These are phyloP conservation scores for Ladona fulva DNA, from an alignment of 1,140 invertebrate genomes.

Conservation along the genomic window DNA sequence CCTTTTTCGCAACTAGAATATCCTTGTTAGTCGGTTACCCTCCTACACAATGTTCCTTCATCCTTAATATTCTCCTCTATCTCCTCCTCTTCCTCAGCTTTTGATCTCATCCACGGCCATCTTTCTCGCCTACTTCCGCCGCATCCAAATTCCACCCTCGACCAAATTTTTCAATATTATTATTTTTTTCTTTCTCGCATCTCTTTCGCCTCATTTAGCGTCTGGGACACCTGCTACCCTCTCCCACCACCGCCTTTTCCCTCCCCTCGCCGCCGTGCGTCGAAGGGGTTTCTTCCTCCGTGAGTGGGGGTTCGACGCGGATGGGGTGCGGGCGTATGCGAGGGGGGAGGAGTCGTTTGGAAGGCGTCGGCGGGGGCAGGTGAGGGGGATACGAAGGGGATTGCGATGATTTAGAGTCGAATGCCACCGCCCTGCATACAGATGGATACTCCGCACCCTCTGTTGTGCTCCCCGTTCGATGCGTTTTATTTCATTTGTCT, in stretches of 20 bases:
- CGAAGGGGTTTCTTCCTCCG: background rate
- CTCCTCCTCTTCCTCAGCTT: too few relatives aligned
- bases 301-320: background rate
- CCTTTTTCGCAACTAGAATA: too few relatives aligned
- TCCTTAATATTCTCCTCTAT: too few relatives aligned
- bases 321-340: background rate
- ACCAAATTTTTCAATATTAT: background rate
- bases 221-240: background rate
- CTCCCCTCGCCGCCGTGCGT: background rate
- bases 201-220: background rate
- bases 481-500: background rate
- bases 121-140: too few relatives aligned
- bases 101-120: too few relatives aligned
- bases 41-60: too few relatives aligned
- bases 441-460: background rate
- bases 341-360: background rate
- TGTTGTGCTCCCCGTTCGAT: background rate
- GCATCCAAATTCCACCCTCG: background rate
- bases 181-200: background rate
- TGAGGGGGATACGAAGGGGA: background rate
- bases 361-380: background rate
- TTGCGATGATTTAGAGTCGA: background rate
- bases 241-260: background rate
- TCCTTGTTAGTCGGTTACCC: too few relatives aligned
- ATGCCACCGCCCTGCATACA: conserved; percentile 1